These are phyloP conservation scores for Sus scrofa DNA, from an alignment of 2,113 vertebrate genomes.

Conservation along the genomic window DNA sequence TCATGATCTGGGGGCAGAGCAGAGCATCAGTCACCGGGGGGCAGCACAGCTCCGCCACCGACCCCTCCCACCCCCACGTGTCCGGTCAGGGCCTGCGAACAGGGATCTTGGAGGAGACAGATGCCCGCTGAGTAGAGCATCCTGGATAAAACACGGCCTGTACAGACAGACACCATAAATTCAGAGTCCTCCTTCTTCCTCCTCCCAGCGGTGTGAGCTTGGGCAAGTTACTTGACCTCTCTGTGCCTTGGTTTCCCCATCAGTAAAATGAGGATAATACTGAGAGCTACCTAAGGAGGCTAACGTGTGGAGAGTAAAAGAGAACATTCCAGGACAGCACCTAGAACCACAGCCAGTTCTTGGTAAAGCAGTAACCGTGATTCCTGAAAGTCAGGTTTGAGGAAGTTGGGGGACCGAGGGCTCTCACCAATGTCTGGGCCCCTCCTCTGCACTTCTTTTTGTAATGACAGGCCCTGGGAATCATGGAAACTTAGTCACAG, in stretches of 20 bases:
- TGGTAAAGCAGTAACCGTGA: rapidly evolving
- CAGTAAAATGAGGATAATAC: not conserved
- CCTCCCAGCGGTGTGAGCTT: not conserved
- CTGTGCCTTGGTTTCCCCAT: not conserved
- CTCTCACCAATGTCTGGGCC: not conserved
- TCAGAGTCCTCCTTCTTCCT: not conserved
- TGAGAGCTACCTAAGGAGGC: not conserved
- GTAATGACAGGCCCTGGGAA: not conserved
- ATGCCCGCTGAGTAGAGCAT: rapidly evolving
- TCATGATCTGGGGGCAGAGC: conserved; percentile 84
- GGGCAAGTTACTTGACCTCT: not conserved
- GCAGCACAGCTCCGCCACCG: rapidly evolving
- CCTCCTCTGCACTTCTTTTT: not conserved
- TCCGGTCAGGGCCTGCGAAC: rapidly evolving
- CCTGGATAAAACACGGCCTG: not conserved
- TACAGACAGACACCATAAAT: not conserved
- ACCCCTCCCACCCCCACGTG: rapidly evolving
- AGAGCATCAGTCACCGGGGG: rapidly evolving
- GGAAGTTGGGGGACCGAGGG: not conserved
- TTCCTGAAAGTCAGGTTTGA: not conserved
- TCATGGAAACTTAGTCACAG: not conserved
- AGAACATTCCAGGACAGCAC: not conserved
- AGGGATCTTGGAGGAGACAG: too few species aligned
- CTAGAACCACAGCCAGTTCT: not conserved
- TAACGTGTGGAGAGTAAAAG: not conserved